Percentiles rank a stretch among this genome's conserved stretches.
Conservation (phyloP, 2,888 invertebrate genomes). For the Campoplex capitator region DNA sequence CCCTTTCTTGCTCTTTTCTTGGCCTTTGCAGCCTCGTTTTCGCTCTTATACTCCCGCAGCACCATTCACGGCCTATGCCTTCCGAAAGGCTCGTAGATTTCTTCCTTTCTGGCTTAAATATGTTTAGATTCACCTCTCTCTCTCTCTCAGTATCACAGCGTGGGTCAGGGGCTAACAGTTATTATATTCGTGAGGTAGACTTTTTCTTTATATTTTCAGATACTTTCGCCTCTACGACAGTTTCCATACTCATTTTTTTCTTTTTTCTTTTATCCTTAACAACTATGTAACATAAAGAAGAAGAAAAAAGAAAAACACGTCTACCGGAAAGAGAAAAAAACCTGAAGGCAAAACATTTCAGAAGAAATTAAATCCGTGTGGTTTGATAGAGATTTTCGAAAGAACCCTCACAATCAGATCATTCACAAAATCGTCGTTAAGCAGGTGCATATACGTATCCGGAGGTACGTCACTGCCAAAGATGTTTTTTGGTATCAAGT, state of each 20-base stretch:
- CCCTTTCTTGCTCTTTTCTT: slow-evolving; percentile 35
- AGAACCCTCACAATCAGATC: background rate
- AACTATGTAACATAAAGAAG: slow-evolving; percentile 20
- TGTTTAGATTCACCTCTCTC: slow-evolving; percentile 76
- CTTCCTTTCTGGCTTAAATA: slow-evolving; percentile 76
- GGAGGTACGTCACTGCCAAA: slow-evolving; percentile 15
- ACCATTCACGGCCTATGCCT: slow-evolving; percentile 44
- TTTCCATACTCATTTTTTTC: slow-evolving; percentile 64
- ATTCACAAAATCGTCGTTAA: slow-evolving; percentile 12
- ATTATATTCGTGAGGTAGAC: slow-evolving; percentile 59
- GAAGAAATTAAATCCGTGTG: slow-evolving; percentile 21
- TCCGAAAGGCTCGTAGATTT: slow-evolving; percentile 70
- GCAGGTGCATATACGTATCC: background rate
- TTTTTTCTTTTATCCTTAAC: slow-evolving; percentile 71
- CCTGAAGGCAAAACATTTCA: slow-evolving; percentile 36
- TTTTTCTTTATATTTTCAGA: slow-evolving; percentile 46
- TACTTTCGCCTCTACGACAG: slow-evolving; percentile 25
- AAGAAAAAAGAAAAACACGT: background rate
- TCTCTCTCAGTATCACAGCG: slow-evolving; percentile 15
- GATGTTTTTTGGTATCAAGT: slow-evolving; percentile 3
- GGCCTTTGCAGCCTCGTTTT: slow-evolving; percentile 36
- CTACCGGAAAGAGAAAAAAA: slow-evolving; percentile 29
- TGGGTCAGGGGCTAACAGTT: slow-evolving; percentile 55
- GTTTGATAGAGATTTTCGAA: slow-evolving; percentile 36
- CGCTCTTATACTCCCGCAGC: slow-evolving; percentile 37